Percentiles rank a stretch among this genome's conserved stretches.
phyloP scores from a whole-genome alignment of 1,140 invertebrate genomes.

The Ceratosolen solmsi region DNA sequence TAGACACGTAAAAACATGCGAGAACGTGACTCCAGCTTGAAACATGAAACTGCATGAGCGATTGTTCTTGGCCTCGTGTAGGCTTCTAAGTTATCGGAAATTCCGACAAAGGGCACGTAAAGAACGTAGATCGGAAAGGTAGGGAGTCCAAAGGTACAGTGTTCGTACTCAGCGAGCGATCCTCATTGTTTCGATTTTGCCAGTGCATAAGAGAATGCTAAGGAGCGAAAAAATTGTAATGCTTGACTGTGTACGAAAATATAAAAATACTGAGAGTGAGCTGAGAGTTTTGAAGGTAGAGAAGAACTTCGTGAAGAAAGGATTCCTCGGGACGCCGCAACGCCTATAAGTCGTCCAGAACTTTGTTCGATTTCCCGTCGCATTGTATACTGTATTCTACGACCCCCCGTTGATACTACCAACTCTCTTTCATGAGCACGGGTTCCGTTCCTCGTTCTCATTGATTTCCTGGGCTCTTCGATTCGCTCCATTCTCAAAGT shows the following conservation, averaged over 20 bases:
- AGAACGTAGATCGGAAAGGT: not conserved
- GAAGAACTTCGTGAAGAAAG: not conserved
- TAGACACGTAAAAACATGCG: not conserved
- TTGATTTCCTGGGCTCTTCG: too few species aligned
- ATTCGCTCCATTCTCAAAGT: not conserved
- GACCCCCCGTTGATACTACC: slow-evolving; percentile 7
- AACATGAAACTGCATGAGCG: not conserved
- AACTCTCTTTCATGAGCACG: slow-evolving; percentile 1
- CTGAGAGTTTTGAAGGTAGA: not conserved
- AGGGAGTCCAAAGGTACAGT: not conserved
- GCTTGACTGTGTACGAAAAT: not conserved
- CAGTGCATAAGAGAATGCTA: not conserved
- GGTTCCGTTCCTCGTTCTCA: not conserved
- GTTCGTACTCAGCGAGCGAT: not conserved
- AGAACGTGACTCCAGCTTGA: slow-evolving; percentile 13
- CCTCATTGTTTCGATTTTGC: slow-evolving; percentile 3
- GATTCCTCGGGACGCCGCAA: not conserved
- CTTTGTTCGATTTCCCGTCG: not conserved
- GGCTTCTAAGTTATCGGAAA: slow-evolving; percentile 15
- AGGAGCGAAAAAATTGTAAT: not conserved
- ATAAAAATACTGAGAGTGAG: too few species aligned
- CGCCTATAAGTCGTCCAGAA: not conserved
- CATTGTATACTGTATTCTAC: not conserved
- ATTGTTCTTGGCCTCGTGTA: not conserved
- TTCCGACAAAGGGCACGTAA: not conserved